A percentile compares a stretch with the other conserved stretches of the same genome.
phyloP scores from a whole-genome alignment of 2,888 invertebrate genomes.

The Pegoplata infirma region DNA sequence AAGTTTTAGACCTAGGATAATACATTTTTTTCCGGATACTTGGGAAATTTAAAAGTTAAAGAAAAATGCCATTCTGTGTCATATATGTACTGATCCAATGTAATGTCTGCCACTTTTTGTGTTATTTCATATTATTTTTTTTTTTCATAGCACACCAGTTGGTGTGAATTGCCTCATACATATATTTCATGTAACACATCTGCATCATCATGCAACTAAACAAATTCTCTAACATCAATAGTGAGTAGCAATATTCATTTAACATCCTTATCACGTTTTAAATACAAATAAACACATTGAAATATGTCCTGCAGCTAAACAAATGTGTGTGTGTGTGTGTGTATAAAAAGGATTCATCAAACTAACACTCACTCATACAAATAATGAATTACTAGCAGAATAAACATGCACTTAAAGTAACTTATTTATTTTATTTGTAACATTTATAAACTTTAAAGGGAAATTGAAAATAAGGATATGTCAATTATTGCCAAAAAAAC shows the following conservation, averaged over 20 bases:
- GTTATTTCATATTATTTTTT: neutral
- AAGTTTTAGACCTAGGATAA: too few species aligned
- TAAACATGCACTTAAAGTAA: conserved; percentile 7
- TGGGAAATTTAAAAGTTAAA: too few species aligned
- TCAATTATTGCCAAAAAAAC: conserved; percentile 20
- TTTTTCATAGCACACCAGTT: too few species aligned
- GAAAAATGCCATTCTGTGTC: too few species aligned
- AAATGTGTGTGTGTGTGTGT: conserved; percentile 43
- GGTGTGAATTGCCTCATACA: too few species aligned
- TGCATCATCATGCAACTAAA: conserved; percentile 26
- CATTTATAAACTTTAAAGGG: conserved; percentile 6
- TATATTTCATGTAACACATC: neutral
- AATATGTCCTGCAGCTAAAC: conserved; percentile 57
- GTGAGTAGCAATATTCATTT: conserved; percentile 24
- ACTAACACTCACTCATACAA: neutral
- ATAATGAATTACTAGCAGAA: conserved; percentile 1
- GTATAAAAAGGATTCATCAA: conserved; percentile 10
- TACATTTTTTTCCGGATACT: too few species aligned
- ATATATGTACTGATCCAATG: too few species aligned
- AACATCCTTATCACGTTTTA: conserved; percentile 55
- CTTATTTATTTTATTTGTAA: neutral
- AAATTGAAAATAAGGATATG: conserved; percentile 50
- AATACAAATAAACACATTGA: conserved; percentile 56
- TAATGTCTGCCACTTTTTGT: neutral
- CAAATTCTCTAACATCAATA: conserved; percentile 20